A percentile compares a stretch with the other conserved stretches of the same genome.
Conservation (phyloP, 2,113 vertebrate species). For the Cairina moschata region DNA sequence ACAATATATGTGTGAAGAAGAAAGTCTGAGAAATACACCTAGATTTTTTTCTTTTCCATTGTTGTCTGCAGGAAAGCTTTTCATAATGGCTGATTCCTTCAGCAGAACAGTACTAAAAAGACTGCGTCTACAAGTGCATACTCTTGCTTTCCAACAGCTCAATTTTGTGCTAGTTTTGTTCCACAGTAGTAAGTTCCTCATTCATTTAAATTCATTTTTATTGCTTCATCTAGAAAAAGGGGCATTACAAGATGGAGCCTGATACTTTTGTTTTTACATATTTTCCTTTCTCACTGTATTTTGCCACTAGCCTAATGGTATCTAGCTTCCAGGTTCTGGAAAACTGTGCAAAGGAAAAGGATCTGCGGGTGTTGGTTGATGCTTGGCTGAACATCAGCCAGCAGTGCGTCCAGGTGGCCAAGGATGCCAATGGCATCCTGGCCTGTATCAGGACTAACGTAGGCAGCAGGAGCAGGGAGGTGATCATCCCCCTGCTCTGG, state of each 20-base stretch:
- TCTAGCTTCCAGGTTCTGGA: too few relatives aligned
- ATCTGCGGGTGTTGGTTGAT: too few relatives aligned
- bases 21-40: neutral
- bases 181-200: neutral
- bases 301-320: neutral
- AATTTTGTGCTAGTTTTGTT: neutral
- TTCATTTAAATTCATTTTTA: neutral
- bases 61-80: neutral
- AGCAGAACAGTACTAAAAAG: neutral
- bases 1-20: neutral
- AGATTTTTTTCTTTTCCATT: neutral
- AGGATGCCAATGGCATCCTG: too few relatives aligned
- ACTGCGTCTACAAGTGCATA: neutral
- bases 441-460: too few relatives aligned
- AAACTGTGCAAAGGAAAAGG: too few relatives aligned
- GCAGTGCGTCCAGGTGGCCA: too few relatives aligned
- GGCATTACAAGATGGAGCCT: neutral
- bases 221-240: neutral
- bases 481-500: too few relatives aligned
- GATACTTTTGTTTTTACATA: neutral
- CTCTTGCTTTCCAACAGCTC: neutral
- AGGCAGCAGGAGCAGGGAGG: too few relatives aligned
- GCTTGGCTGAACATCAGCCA: too few relatives aligned
- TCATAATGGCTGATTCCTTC: neutral
- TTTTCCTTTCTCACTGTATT: neutral